Evolutionary conservation across 2,888 invertebrate genomes (phyloP).

Genomic region (Eretmocerus hayati): DNA sequence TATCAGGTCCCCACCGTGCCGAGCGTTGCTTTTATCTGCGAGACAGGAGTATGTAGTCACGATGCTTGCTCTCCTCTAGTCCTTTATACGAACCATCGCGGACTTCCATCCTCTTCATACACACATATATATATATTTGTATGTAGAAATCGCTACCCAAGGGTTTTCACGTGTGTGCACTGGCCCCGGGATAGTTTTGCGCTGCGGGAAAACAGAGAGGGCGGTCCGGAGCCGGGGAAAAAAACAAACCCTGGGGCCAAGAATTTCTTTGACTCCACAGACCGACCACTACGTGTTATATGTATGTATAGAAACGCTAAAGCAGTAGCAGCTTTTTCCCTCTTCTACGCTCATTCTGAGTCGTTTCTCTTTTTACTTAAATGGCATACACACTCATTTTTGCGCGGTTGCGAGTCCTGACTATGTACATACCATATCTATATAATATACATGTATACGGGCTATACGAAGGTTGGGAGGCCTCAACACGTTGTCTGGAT

Average conservation of each 20-base stretch:
- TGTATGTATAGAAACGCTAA: no score
- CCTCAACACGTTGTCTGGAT: no score
- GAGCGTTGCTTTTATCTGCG: conserved; percentile 4
- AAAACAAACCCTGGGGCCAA: not conserved
- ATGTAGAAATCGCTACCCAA: not conserved
- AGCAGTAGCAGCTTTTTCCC: not conserved
- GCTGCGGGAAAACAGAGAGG: conserved; percentile 7
- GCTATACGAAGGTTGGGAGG: no score
- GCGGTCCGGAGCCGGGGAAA: not conserved
- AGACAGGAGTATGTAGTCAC: no score
- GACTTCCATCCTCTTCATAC: not conserved
- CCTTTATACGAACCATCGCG: no score
- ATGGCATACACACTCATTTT: not conserved
- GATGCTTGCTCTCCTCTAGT: no score
- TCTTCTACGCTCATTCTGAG: not conserved
- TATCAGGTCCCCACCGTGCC: no score
- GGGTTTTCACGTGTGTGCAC: not conserved
- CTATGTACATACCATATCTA: no score
- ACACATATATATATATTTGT: not conserved
- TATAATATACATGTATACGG: no score
- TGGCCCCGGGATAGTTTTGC: conserved; percentile 1
- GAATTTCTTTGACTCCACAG: conserved; percentile 19
- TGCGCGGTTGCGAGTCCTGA: no score
- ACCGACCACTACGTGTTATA: no score
- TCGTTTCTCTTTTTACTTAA: not conserved